A percentile compares a stretch with the other conserved stretches of the same genome.
These are phyloP conservation scores for Gymnoscelis rufifasciata DNA, from an alignment of 2,888 invertebrate species.

Conservation along the genomic window DNA sequence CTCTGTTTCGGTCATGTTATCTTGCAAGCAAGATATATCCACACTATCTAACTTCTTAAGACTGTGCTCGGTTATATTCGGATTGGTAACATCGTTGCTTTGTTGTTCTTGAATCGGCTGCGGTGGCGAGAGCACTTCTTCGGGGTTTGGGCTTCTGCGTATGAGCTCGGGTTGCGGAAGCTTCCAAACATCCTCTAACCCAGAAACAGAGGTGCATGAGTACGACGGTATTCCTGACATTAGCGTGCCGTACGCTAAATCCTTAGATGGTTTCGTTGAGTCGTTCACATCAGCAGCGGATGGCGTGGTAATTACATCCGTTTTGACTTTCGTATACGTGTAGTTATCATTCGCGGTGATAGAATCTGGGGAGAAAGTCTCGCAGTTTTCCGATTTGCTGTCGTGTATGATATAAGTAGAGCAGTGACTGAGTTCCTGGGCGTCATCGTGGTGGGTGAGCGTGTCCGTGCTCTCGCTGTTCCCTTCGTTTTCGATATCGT, in stretches of 20 bases:
- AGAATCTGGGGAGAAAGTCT: constrained; percentile 67
- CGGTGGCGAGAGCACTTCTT: constrained; percentile 46
- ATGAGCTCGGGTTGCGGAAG: constrained; percentile 60
- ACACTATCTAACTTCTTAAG: constrained; percentile 65
- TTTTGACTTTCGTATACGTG: constrained; percentile 65
- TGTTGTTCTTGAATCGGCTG: constrained; percentile 31
- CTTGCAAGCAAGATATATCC: constrained; percentile 58
- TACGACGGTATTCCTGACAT: constrained; percentile 61
- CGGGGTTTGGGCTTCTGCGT: constrained; percentile 50
- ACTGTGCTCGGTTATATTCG: constrained; percentile 41
- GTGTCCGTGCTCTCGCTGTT: constrained; percentile 66
- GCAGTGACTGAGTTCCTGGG: constrained; percentile 57
- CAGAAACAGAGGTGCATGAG: constrained; percentile 62
- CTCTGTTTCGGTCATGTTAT: constrained; percentile 40
- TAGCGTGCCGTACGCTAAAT: constrained; percentile 63
- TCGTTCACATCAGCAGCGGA: constrained; percentile 54
- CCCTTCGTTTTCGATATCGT: constrained; percentile 47
- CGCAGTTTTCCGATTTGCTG: constrained; percentile 59
- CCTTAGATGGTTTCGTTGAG: constrained; percentile 62
- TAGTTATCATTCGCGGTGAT: constrained; percentile 63
- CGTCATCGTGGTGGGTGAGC: constrained; percentile 63
- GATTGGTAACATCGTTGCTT: constrained; percentile 36
- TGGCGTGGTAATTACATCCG: constrained; percentile 48
- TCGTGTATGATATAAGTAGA: constrained; percentile 69
- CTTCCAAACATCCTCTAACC: constrained; percentile 56